phyloP scores from a whole-genome alignment of 2,113 vertebrate species.

The Chiloscyllium plagiosum region DNA sequence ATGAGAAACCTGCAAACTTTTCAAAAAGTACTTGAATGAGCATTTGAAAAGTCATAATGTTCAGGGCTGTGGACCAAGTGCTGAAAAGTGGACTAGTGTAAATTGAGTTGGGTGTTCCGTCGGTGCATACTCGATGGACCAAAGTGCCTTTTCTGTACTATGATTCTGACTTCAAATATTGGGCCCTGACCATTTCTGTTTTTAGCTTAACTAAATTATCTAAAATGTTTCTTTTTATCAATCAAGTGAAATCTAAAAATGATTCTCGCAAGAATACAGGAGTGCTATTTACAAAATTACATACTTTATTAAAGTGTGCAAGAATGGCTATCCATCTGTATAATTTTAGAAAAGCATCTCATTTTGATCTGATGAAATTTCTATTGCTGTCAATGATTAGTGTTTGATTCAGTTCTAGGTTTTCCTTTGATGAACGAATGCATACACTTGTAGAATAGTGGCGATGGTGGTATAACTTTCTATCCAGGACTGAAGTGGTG shows the following conservation, averaged over 20 bases:
- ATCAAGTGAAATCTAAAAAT: not conserved
- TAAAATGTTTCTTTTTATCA: not conserved
- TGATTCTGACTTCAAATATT: no score
- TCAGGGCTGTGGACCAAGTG: no score
- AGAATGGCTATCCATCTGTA: not conserved
- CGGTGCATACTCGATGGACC: no score
- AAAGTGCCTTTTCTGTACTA: no score
- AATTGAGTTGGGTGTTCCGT: no score
- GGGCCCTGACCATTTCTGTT: not conserved
- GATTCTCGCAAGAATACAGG: not conserved
- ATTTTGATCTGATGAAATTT: not conserved
- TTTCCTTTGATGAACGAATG: not conserved
- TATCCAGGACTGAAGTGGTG: not conserved
- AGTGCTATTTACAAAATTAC: not conserved
- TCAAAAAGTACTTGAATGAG: no score
- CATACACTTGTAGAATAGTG: not conserved
- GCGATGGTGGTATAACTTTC: not conserved
- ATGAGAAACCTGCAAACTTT: no score
- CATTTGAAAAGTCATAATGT: no score
- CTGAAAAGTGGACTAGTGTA: no score
- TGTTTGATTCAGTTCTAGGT: not conserved
- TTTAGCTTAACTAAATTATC: not conserved
- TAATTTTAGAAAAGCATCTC: not conserved
- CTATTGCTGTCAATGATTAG: not conserved
- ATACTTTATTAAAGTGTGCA: not conserved